Evolutionary conservation across 2,797 vertebrate genomes (phyloP).

Genomic region (Cynodonichthys magdalenae): DNA sequence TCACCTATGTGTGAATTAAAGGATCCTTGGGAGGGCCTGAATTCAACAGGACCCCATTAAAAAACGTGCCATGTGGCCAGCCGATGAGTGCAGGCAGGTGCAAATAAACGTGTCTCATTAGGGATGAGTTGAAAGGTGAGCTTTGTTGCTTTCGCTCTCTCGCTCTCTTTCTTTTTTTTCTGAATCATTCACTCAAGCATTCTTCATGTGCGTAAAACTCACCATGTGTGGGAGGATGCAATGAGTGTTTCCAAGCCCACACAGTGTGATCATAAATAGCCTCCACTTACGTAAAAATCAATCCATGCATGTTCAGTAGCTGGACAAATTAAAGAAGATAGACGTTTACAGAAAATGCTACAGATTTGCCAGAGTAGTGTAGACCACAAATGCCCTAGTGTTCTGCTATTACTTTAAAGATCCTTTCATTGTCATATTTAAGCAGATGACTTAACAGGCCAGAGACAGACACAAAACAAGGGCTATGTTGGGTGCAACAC

Average conservation of each 20-base stretch:
- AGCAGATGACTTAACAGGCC: constrained; percentile 36
- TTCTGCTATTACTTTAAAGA: constrained; percentile 60
- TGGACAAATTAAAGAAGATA: constrained; percentile 6
- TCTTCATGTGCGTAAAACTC: constrained; percentile 66
- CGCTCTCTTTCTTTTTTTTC: constrained; percentile 31
- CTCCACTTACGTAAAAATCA: constrained; percentile 56
- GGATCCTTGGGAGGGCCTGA: constrained; percentile 41
- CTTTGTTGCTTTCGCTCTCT: constrained; percentile 42
- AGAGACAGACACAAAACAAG: constrained; percentile 30
- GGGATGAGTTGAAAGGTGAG: constrained; percentile 63
- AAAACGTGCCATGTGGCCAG: constrained; percentile 29
- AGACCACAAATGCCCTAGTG: constrained; percentile 46
- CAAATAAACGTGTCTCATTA: constrained; percentile 27
- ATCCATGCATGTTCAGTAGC: constrained; percentile 20
- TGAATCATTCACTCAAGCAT: constrained; percentile 65
- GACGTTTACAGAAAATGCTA: constrained; percentile 8
- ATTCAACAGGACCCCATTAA: constrained; percentile 36
- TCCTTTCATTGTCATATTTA: constrained; percentile 62
- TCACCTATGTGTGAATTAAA: constrained; percentile 65
- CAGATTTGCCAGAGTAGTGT: constrained; percentile 32
- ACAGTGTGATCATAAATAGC: constrained; percentile 67
- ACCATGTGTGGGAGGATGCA: constrained; percentile 61
- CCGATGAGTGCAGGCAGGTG: constrained; percentile 46
- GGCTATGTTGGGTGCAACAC: constrained; percentile 49
- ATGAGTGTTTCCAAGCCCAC: constrained; percentile 65